Conservation (phyloP, 2,797 vertebrate species). For the Coregonus ussuriensis region DNA sequence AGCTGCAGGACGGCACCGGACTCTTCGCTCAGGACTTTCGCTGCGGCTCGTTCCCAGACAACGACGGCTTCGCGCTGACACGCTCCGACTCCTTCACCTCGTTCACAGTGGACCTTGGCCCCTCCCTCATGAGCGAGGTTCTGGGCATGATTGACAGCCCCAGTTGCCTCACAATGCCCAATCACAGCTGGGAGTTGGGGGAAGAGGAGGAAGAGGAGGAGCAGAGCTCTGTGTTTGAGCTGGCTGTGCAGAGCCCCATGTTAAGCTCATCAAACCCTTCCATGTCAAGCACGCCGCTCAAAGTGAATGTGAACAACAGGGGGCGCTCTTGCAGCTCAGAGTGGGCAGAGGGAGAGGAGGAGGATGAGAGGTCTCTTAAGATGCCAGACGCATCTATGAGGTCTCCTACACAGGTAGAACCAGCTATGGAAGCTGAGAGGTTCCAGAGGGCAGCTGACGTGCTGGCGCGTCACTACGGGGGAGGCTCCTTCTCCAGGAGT, state of each 20-base stretch:
- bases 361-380: constrained; percentile 53
- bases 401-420: constrained; percentile 52
- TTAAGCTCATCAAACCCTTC: constrained; percentile 50
- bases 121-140: constrained; percentile 91
- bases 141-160: constrained; percentile 87
- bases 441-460: constrained; percentile 75
- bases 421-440: constrained; percentile 71
- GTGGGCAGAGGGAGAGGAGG: constrained; percentile 79
- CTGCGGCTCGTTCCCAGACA: constrained; percentile 49
- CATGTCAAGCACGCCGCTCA: constrained; percentile 25
- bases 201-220: constrained; percentile 49
- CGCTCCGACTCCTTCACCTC: constrained; percentile 90
- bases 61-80: constrained; percentile 49
- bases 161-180: constrained; percentile 53
- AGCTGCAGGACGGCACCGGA: constrained; percentile 51
- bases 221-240: constrained; percentile 54
- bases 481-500: constrained; percentile 59
- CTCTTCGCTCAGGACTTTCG: constrained; percentile 43
- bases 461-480: constrained; percentile 74
- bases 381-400: constrained; percentile 39
- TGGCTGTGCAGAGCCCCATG: constrained; percentile 58
- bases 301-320: constrained; percentile 37
- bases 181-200: constrained; percentile 22
- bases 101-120: constrained; percentile 91
- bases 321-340: constrained; percentile 42